A percentile compares a stretch with the other conserved stretches of the same genome.
phyloP scores from a whole-genome alignment of 2,113 vertebrate genomes.

The Struthio camelus region DNA sequence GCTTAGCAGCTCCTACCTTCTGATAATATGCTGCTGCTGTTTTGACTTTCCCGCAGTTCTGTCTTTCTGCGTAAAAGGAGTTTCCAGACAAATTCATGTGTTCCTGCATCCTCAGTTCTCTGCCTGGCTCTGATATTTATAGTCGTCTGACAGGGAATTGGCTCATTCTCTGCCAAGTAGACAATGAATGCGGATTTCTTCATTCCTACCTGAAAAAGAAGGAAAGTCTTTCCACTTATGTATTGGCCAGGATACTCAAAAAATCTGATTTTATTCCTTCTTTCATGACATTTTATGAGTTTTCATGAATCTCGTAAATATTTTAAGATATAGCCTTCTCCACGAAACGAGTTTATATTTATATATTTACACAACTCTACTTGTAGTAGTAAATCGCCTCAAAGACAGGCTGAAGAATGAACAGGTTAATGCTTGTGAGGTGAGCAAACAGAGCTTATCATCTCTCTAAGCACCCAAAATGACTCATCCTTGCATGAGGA shows the following conservation, averaged over 20 bases:
- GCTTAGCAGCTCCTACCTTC: not conserved
- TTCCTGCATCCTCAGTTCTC: not conserved
- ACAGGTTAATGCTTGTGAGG: not conserved
- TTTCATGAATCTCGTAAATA: not conserved
- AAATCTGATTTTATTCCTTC: not conserved
- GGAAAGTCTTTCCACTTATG: not conserved
- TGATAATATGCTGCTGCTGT: not conserved
- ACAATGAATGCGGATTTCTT: not conserved
- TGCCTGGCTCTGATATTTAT: not conserved
- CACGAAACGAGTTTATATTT: not conserved
- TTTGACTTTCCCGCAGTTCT: conserved; percentile 3
- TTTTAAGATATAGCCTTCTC: not conserved
- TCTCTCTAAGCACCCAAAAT: not conserved
- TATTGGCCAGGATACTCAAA: not conserved
- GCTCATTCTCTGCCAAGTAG: not conserved
- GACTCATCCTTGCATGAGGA: not conserved
- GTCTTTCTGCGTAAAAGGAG: not conserved
- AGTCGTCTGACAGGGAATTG: not conserved
- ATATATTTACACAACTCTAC: fast-evolving
- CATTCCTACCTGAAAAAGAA: not conserved
- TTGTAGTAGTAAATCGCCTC: not conserved
- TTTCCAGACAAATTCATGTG: not conserved
- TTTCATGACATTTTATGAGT: not conserved
- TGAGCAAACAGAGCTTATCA: not conserved
- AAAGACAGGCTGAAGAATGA: not conserved